Base-by-base conservation (phyloP, 2,113 vertebrate species). In the Lynx canadensis region DNA sequence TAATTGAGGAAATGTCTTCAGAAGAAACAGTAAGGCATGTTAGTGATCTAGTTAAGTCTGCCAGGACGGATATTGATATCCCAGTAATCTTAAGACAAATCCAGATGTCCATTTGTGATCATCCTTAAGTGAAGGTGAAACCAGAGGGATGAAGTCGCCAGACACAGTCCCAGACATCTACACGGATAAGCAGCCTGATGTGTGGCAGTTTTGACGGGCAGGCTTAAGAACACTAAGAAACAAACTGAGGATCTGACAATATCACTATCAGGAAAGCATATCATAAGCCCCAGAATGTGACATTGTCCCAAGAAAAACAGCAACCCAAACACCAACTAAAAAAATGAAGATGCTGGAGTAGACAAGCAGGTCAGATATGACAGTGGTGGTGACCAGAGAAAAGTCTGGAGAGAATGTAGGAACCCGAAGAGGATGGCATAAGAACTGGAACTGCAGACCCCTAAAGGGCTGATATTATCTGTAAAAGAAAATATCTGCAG, bases 301-400 rank as follows among this genome's bases (percentile, higher is more conserved):
- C 96, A 93, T 38, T 94, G 80, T 36, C 97, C 97, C 94, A 97
- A 97, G 93, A 91, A 97, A 97, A 97, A 94, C 80, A 97, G 97
- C 71, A 92, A 87, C 85, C 5, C 29, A 60, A 87, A 91, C 63
- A 76, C 87, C 73, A 74, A 38, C 76, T 95, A 14, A 78, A 95
- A 80, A 73, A 45, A 63, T 73, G 52, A 94, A 96, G 86, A 87
- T 50, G 60, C 52, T 33, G 41, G n/a, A 83, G 66, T 31, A 95
- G 81, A 52, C 73, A 80, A 4, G 18, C 45, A 96, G 76, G 81
- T 88, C 87, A 79, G n/a, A 73, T n/a, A 48, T 0, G 41, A 95
- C 91, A 76, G 63, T 23, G n/a, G 88, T 29, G n/a, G 82, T 36
- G n/a, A 94, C 18, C 65, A 82, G 65, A 89, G 85, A 3, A 65